phyloP scores from a whole-genome alignment of 1,140 invertebrate species.

The Bicyclus anynana region DNA sequence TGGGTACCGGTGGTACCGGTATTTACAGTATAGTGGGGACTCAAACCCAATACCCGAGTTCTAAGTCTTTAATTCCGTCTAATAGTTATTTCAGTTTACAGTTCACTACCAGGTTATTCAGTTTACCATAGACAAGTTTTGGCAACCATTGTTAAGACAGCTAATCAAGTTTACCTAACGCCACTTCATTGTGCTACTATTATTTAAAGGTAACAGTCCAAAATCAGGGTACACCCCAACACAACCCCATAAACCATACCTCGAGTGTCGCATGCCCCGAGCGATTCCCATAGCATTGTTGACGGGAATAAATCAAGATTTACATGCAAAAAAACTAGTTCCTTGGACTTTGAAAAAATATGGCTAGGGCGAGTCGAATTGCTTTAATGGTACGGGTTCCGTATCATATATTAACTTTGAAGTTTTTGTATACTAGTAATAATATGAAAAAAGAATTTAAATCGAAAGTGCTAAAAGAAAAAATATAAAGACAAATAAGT shows the following conservation, averaged over 20 bases:
- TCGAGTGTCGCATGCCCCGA: slow-evolving; percentile 22
- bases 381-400: slow-evolving; percentile 14
- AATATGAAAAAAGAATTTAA: too few species aligned
- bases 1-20: too few species aligned
- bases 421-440: too few species aligned
- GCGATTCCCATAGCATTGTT: slow-evolving; percentile 65
- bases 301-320: slow-evolving; percentile 67
- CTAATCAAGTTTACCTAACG: slow-evolving; percentile 24
- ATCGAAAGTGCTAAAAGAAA: too few species aligned
- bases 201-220: slow-evolving; percentile 37
- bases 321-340: slow-evolving; percentile 63
- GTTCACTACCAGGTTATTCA: too few species aligned
- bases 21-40: too few species aligned
- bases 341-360: slow-evolving; percentile 20
- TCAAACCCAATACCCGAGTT: too few species aligned
- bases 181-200: slow-evolving; percentile 38
- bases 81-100: too few species aligned
- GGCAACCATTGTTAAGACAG: too few species aligned
- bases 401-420: neutral
- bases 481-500: too few species aligned
- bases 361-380: slow-evolving; percentile 18
- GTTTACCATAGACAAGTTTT: too few species aligned
- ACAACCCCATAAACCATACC: slow-evolving; percentile 9
- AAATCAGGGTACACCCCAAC: slow-evolving; percentile 24
- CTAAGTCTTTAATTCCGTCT: too few species aligned